phyloP scores from a whole-genome alignment of 30 jellyfish, hydroid and myxozoan genomes.

The Calvadosia cruxmelitensis region DNA sequence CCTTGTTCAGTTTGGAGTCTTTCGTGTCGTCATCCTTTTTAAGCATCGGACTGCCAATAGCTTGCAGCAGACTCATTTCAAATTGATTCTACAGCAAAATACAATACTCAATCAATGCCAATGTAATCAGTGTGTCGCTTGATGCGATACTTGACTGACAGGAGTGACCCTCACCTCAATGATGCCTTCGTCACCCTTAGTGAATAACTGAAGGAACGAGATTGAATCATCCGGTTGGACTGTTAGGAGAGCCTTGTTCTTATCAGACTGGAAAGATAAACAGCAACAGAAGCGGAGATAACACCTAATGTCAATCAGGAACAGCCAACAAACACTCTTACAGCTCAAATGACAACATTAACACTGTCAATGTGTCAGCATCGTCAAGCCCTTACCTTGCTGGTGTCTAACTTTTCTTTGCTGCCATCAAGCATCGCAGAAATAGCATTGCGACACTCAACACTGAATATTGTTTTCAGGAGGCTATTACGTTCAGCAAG shows the following conservation, averaged over 20 bases:
- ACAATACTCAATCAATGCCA: background rate
- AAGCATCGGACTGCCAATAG: constrained; percentile 53
- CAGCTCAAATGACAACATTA: no score
- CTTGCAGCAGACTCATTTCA: constrained; percentile 75
- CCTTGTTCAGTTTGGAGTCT: constrained; percentile 78
- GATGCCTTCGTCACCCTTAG: constrained; percentile 75
- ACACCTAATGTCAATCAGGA: no score
- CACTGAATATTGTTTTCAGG: constrained; percentile 44
- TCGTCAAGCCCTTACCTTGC: constrained; percentile 27
- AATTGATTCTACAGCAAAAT: constrained; percentile 39
- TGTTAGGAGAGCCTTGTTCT: constrained; percentile 19
- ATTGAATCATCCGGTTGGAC: constrained; percentile 85
- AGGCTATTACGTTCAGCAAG: constrained; percentile 54
- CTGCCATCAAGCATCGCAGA: constrained; percentile 85
- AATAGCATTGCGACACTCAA: constrained; percentile 65
- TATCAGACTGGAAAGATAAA: constrained; percentile 18
- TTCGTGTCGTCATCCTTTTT: constrained; percentile 50
- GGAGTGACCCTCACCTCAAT: constrained; percentile 39
- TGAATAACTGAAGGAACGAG: constrained; percentile 63
- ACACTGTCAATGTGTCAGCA: no score
- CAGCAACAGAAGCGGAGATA: background rate
- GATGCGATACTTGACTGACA: background rate
- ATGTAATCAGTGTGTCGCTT: background rate
- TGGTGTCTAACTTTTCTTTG: constrained; percentile 37
- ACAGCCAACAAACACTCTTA: background rate